Conservation (phyloP, 2,797 vertebrate species). For the Gephyroberyx darwinii region DNA sequence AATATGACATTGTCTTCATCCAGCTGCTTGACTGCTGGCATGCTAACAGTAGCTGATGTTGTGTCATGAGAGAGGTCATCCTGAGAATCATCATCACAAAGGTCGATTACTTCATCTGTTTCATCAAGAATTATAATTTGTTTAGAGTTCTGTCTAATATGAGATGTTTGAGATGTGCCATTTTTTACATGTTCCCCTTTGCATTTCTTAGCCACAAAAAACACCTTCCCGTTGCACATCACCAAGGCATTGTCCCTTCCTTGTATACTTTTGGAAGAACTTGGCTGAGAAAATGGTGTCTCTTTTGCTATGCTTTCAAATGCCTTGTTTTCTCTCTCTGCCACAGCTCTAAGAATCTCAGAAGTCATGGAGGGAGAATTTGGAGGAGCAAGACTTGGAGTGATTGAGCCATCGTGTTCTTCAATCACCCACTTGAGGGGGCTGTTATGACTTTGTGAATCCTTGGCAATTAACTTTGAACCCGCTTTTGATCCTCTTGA, state of each 20-base stretch:
- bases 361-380: conserved; percentile 39
- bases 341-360: conserved; percentile 50
- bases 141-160: conserved; percentile 3
- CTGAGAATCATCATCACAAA: conserved; percentile 72
- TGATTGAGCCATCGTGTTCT: conserved; percentile 44
- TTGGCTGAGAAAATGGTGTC: not conserved
- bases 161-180: not conserved
- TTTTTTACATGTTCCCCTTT: not conserved
- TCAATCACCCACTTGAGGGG: conserved; percentile 80
- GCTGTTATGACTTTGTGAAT: conserved; percentile 55
- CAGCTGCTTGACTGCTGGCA: not conserved
- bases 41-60: not conserved
- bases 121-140: not conserved
- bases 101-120: conserved; percentile 76
- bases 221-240: conserved; percentile 77
- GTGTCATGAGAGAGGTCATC: conserved; percentile 19
- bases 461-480: conserved; percentile 58
- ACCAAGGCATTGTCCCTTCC: conserved; percentile 67
- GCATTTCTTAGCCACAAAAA: conserved; percentile 69
- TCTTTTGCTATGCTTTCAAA: not conserved
- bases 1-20: conserved; percentile 83
- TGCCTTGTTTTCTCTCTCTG: conserved; percentile 43
- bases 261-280: conserved; percentile 5
- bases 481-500: conserved; percentile 14
- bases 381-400: conserved; percentile 39